Evolutionary conservation across 2,113 vertebrate genomes (phyloP), one percentile per base, ranked within the genome.

Genomic region (Cyprinodon variegatus): DNA sequence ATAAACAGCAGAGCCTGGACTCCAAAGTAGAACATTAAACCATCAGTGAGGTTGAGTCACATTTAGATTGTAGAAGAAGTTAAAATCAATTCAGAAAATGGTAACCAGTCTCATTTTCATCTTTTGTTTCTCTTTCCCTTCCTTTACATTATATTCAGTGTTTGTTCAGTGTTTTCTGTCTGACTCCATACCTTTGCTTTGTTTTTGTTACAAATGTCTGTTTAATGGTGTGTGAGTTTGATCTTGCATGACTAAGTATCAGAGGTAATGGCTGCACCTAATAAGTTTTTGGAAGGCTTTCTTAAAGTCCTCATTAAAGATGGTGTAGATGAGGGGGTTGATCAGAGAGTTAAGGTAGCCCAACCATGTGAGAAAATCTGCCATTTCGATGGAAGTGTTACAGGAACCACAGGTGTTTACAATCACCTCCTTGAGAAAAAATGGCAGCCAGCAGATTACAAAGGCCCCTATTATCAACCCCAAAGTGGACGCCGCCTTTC

Each of bases 231-330:
- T 73, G 29, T 63, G 48, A 48, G 78, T 74, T 63, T 50, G 36
- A 65, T 60, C 53, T 41, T 70, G 74, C 61, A 63, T 45, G 69
- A 71, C 10, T 76, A 53, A 60, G 65, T 61, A 88, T 96, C 92
- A 96, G 88, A 96, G 88, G 74, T 95, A 97, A 84, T 94, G 93
- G 69, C 90, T 95, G 76, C 97, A 99, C 72, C 90, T 91, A 74
- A 98, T 88, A 72, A 99, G 95, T 94, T 95, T 98, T 91, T 99
- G 96, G 90, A 99, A 99, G 69, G 98, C 97, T 91, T 97, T 99
- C 89, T 99, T 99, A 87, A 99, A 99, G 91, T 99, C 98, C 91
- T 99, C 97, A 85, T 99, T 99, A 89, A 99, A 99, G 83, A 99
- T 96, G 69, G 97, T 99, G 88, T 99, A 99, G 90, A 99, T 98